Percentiles rank a stretch among this genome's conserved stretches.
These are phyloP conservation scores for Pipistrellus pipistrellus DNA, from an alignment of 2,797 vertebrate genomes.

Conservation along the genomic window DNA sequence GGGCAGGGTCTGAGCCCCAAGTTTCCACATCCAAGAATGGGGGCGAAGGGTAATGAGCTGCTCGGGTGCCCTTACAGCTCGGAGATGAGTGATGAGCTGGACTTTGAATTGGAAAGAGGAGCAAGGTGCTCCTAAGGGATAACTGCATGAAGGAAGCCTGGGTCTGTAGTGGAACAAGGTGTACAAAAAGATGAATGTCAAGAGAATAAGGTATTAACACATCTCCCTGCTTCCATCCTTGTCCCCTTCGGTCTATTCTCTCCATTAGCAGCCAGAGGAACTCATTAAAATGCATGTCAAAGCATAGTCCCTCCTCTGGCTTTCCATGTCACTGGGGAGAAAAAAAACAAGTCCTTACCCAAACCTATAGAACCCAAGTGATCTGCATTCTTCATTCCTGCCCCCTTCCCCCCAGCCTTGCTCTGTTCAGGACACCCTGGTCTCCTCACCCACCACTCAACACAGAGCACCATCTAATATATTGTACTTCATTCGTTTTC, in stretches of 20 bases:
- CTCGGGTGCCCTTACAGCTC: not conserved
- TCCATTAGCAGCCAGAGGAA: not conserved
- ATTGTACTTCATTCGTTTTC: not conserved
- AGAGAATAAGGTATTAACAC: not conserved
- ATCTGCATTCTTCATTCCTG: not conserved
- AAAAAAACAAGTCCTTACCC: not conserved
- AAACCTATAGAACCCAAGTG: not conserved
- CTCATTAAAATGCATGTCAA: not conserved
- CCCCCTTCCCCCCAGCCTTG: not conserved
- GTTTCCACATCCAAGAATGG: not conserved
- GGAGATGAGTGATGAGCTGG: not conserved
- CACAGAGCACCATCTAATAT: not conserved
- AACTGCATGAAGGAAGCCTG: not conserved
- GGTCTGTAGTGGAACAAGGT: not conserved
- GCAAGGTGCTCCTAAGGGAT: not conserved
- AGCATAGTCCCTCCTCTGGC: not conserved
- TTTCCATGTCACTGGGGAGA: not conserved
- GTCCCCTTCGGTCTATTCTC: not conserved
- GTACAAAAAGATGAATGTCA: not conserved
- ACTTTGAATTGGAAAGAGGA: not conserved
- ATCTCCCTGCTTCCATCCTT: not conserved
- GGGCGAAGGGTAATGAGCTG: not conserved
- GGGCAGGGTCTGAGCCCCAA: not conserved
- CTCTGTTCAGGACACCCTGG: not conserved
- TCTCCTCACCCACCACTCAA: not conserved